phyloP scores from a whole-genome alignment of 2,888 invertebrate genomes.

The Callosobruchus maculatus region DNA sequence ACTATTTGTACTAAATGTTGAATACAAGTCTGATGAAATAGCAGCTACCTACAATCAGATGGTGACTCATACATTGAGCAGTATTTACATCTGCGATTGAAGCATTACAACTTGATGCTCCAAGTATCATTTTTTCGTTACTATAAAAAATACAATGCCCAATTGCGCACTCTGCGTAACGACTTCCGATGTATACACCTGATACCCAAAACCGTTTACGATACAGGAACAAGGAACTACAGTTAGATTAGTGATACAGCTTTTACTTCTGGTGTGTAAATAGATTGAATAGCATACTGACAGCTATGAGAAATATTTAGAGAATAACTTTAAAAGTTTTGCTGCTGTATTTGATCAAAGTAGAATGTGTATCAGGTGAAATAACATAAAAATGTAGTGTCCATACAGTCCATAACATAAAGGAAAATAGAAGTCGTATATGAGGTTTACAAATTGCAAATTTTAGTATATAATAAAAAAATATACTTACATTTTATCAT shows the following conservation, averaged over 20 bases:
- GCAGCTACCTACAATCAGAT: neutral
- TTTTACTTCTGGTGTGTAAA: neutral
- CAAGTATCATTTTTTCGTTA: neutral
- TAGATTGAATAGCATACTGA: neutral
- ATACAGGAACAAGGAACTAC: neutral
- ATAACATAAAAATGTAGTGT: neutral
- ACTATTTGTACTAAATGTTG: neutral
- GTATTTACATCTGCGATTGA: neutral
- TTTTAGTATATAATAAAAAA: neutral
- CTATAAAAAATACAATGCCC: neutral
- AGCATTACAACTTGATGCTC: neutral
- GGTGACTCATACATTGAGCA: neutral
- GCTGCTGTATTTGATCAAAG: neutral
- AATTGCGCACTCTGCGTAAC: neutral
- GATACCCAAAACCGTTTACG: neutral
- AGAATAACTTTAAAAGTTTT: neutral
- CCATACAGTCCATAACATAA: neutral
- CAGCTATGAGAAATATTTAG: neutral
- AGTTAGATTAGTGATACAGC: neutral
- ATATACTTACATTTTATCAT: neutral
- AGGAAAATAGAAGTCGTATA: neutral
- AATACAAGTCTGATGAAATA: neutral
- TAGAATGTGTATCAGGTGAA: neutral
- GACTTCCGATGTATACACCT: neutral
- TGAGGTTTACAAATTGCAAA: too few relatives aligned